phyloP scores from a whole-genome alignment of 2,113 vertebrate genomes.

The Puffinus mauretanicus region DNA sequence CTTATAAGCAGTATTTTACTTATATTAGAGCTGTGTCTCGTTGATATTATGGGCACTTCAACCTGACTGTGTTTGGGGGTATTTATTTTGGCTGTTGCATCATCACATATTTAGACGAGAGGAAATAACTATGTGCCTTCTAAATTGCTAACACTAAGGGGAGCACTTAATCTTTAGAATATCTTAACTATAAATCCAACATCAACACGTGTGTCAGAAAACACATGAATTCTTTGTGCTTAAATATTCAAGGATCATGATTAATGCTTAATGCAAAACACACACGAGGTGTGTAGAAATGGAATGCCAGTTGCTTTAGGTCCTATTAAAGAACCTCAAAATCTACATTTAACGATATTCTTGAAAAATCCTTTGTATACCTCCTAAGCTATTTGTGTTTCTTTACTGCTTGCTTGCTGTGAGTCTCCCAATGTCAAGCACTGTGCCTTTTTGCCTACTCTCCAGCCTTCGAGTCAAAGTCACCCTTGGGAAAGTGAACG shows the following conservation, averaged over 20 bases:
- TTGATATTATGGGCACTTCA: slow-evolving; percentile 42
- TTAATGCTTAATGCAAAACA: slow-evolving; percentile 7
- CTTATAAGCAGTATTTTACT: slow-evolving; percentile 43
- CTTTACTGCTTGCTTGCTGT: not conserved
- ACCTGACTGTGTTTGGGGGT: slow-evolving; percentile 21
- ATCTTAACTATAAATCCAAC: slow-evolving; percentile 60
- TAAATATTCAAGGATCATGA: slow-evolving; percentile 4
- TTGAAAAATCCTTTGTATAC: not conserved
- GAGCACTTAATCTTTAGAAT: slow-evolving; percentile 65
- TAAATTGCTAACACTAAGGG: slow-evolving; percentile 62
- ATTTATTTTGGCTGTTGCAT: slow-evolving; percentile 69
- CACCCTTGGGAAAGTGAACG: accelerated
- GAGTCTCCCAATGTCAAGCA: not conserved
- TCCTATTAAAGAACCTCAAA: not conserved
- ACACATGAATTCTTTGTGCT: slow-evolving; percentile 41
- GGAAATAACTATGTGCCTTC: slow-evolving; percentile 67
- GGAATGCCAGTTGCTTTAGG: not conserved
- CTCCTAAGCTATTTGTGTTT: not conserved
- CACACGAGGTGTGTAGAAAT: not conserved
- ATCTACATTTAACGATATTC: not conserved
- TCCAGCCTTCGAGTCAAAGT: accelerated
- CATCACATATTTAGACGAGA: slow-evolving; percentile 23
- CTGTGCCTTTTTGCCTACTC: not conserved
- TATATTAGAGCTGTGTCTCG: slow-evolving; percentile 3
- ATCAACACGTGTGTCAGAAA: slow-evolving; percentile 50